Evolutionary conservation across 2,797 vertebrate species (phyloP), one percentile per base, ranked within the genome.

Genomic region (Capromys pilorides): DNA sequence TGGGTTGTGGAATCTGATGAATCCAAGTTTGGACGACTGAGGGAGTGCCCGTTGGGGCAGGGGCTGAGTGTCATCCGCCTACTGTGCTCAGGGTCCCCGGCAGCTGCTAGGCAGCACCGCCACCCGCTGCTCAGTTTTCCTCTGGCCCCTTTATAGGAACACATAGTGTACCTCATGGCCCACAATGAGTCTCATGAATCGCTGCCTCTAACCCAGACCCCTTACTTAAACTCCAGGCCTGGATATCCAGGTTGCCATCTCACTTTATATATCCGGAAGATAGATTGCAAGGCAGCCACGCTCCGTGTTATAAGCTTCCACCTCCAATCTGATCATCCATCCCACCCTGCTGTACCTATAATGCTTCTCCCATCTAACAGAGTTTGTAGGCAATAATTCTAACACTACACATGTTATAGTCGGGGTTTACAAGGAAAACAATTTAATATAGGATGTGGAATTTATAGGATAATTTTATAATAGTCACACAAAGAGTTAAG

Each of bases 1-100:
- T 73, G 28, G 66, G 83, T 69, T 90, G 61, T 84, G 69, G 82
- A 90, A 89, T 85, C 51, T 92, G 66, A 90, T 77, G 66, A 91
- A 51, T 69, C 39, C 24, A 88, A 89, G 62, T 57, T 33, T 0
- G 31, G 21, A 54, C 16, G 73, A 51, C 26, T 3, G 66, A 36
- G 5, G 1, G 13, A 77, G 36, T 79, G 12, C 62, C 41, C 39
- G 54, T 75, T 33, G 62, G 88, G 41, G 36, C 59, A 73, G 54
- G 41, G n/a, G 13, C 57, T 9, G n/a, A 45, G 57, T 41, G 26
- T 16, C 41, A 57, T 66, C 57, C 77, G 18, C 5, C 1, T 6
- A 18, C 6, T 14, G 49, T 24, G 45, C 31, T 71, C 28, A 0
- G 4, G 69, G 14, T 13, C 36, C 66, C 41, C 14, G 33, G 26